Conservation (phyloP, 2,888 invertebrate species). For the Napeogenes inachia region DNA sequence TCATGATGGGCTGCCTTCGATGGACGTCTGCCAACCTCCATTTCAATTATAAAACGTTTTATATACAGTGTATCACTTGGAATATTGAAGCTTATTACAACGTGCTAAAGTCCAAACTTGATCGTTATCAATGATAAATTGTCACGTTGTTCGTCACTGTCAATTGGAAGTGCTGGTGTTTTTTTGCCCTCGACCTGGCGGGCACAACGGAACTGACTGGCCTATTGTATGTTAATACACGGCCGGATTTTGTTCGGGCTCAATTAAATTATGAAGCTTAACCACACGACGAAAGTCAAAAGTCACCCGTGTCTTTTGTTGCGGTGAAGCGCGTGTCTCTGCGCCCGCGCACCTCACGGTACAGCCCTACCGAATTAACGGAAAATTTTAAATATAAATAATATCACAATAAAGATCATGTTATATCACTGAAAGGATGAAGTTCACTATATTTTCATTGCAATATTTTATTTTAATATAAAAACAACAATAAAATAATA, state of each 20-base stretch:
- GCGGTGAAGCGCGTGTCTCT: conserved; percentile 37
- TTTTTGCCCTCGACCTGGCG: conserved; percentile 75
- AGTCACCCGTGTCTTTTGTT: conserved; percentile 69
- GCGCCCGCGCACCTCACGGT: conserved; percentile 14
- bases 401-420: neutral
- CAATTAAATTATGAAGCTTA: conserved; percentile 77
- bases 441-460: too few relatives aligned
- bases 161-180: conserved; percentile 65
- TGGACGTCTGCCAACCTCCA: conserved; percentile 71
- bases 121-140: conserved; percentile 26
- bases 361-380: neutral
- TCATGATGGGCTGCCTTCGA: conserved; percentile 73
- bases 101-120: conserved; percentile 35
- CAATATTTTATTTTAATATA: too few relatives aligned
- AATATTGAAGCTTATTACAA: conserved; percentile 26
- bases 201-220: conserved; percentile 71
- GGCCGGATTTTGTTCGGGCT: conserved; percentile 75
- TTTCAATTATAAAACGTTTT: conserved; percentile 30
- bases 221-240: conserved; percentile 76
- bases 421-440: too few relatives aligned
- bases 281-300: conserved; percentile 73
- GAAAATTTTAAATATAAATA: neutral
- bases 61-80: conserved; percentile 21
- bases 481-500: too few relatives aligned
- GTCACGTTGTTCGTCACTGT: conserved; percentile 35